These are phyloP conservation scores for Cichlasoma orientale DNA, from an alignment of 2,797 vertebrate genomes.

Conservation along the genomic window DNA sequence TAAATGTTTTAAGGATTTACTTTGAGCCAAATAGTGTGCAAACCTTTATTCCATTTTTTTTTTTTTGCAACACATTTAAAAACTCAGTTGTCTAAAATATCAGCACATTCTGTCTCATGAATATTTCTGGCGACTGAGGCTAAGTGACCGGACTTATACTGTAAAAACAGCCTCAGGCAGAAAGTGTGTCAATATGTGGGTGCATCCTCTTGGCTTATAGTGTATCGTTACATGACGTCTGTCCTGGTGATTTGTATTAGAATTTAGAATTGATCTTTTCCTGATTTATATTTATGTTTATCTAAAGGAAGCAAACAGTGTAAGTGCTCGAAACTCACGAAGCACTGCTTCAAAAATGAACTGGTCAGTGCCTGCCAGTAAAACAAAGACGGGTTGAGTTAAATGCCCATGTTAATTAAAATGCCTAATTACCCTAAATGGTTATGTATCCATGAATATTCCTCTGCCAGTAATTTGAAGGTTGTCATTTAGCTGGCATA, in stretches of 20 bases:
- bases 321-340: neutral
- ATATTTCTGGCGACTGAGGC: neutral
- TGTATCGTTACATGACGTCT: neutral
- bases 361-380: neutral
- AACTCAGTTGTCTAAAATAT: neutral
- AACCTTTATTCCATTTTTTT: neutral
- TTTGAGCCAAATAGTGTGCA: neutral
- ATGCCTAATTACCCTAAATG: constrained; percentile 49
- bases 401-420: constrained; percentile 56
- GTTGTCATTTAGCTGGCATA: constrained; percentile 57
- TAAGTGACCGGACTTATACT: neutral
- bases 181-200: too few relatives aligned
- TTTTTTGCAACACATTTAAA: too few relatives aligned
- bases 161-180: neutral
- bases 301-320: neutral
- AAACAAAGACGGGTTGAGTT: constrained; percentile 41
- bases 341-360: constrained; percentile 18
- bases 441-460: constrained; percentile 61
- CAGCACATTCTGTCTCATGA: neutral
- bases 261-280: neutral
- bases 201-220: neutral
- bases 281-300: too few relatives aligned
- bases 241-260: neutral
- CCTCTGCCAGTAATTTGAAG: constrained; percentile 56
- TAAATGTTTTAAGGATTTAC: neutral